Percentiles rank a stretch among this genome's conserved stretches.
Evolutionary conservation across 2,797 vertebrate species (phyloP).

Genomic region (Heterohyrax brucei): DNA sequence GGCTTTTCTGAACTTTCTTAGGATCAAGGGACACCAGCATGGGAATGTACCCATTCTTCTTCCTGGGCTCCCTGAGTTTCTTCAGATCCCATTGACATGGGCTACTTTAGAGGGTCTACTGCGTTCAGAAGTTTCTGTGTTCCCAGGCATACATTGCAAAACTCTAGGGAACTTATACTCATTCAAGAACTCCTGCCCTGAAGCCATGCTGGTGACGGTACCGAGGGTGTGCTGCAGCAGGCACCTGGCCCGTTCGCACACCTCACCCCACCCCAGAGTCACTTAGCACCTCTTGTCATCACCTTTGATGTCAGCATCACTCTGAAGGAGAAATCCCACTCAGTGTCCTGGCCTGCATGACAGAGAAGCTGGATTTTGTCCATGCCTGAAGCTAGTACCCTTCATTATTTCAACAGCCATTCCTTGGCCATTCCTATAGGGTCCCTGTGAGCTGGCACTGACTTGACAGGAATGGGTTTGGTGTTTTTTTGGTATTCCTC

Average conservation of each 20-base stretch:
- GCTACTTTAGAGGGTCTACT: accelerated
- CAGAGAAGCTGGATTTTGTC: not conserved
- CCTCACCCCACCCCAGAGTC: too few species aligned
- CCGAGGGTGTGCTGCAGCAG: not conserved
- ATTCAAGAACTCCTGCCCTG: not conserved
- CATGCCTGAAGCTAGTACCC: not conserved
- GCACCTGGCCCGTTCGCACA: too few species aligned
- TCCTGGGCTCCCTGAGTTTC: not conserved
- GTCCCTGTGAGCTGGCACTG: too few species aligned
- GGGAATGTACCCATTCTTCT: not conserved
- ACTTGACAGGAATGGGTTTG: too few species aligned
- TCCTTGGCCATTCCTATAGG: too few species aligned
- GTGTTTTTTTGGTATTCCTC: too few species aligned
- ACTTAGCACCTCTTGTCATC: not conserved
- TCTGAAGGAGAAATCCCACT: not conserved
- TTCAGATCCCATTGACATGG: accelerated
- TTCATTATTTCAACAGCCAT: not conserved
- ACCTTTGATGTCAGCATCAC: not conserved
- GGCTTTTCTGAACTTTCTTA: not conserved
- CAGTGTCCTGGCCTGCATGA: too few species aligned
- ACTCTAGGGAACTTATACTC: not conserved
- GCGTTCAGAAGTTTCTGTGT: not conserved
- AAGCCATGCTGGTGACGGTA: not conserved
- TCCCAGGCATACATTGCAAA: too few species aligned
- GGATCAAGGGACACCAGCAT: not conserved